Evolutionary conservation across 23 tunicate genomes (phyloP), one percentile per base, ranked within the genome.

Genomic region (Phallusia fumigata): DNA sequence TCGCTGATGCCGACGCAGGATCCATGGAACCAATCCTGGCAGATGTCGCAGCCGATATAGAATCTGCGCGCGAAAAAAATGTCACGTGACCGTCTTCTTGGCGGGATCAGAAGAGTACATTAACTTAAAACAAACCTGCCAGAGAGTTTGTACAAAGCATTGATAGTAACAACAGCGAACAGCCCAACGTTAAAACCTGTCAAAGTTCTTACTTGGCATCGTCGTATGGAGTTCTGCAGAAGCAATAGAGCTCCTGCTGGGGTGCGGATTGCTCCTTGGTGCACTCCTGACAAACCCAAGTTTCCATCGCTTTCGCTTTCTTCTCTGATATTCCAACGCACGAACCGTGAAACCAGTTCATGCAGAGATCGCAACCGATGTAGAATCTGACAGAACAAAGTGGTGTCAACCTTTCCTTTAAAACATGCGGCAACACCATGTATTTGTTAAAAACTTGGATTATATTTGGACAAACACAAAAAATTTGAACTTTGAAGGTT

Each of bases 21-120:
- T 18, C 98, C 98, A 35, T 94, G 98, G 45, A 65, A 94, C 98
- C 98, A 94, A 82, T 94, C 98, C 84, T 94, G 98, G 80, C 98
- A 94, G 18, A 85, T 69, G 83, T 94, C 98, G 74, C 98, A 94
- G 16, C 98, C 98, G 74, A 94, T 94, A 82, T 94, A 94, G 52
- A 89, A 94, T 78, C 98, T 94, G 74, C 33, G 83, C 30, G 47
- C 47, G 8, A 40, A 40, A 40, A 40, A n/a, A n/a, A n/a, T n/a
- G n/a, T n/a, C n/a, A n/a, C n/a, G n/a, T n/a, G n/a, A n/a, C n/a
- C n/a, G n/a, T n/a, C n/a, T n/a, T n/a, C n/a, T n/a, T n/a, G n/a
- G n/a, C n/a, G n/a, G n/a, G n/a, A n/a, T n/a, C n/a, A n/a, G n/a
- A n/a, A n/a, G n/a, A n/a, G n/a, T n/a, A n/a, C n/a, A n/a, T n/a